A percentile compares a stretch with the other conserved stretches of the same genome.
phyloP scores from a whole-genome alignment of 2,888 invertebrate species.

The Idaea dimidiata region DNA sequence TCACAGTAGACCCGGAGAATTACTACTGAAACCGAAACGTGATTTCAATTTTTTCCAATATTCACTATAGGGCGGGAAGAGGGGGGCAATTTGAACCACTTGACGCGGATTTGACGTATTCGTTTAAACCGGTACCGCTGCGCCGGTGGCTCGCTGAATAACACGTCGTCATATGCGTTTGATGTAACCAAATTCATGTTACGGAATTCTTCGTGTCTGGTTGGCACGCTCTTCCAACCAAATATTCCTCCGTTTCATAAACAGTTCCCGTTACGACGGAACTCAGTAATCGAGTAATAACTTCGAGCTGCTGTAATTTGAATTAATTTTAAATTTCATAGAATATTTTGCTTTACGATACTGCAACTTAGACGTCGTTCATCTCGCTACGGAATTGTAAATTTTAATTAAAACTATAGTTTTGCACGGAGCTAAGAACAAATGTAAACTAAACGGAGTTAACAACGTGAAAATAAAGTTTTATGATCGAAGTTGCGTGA shows the following conservation, averaged over 20 bases:
- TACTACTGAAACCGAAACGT: conserved; percentile 56
- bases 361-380: conserved; percentile 6
- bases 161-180: conserved; percentile 61
- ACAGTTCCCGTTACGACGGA: conserved; percentile 22
- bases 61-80: conserved; percentile 55
- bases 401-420: conserved; percentile 48
- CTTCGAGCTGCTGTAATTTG: conserved; percentile 12
- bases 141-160: conserved; percentile 61
- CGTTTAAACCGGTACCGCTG: conserved; percentile 51
- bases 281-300: conserved; percentile 8
- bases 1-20: conserved; percentile 37
- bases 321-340: conserved; percentile 15
- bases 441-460: conserved; percentile 46
- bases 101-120: conserved; percentile 62
- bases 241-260: conserved; percentile 26
- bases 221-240: conserved; percentile 23
- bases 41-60: conserved; percentile 65
- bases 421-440: conserved; percentile 37
- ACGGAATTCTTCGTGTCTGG: conserved; percentile 46
- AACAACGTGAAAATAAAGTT: conserved; percentile 54
- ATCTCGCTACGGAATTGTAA: conserved; percentile 24
- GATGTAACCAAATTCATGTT: conserved; percentile 54
- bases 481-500: conserved; percentile 53
- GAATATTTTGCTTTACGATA: conserved; percentile 10
- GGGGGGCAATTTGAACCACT: conserved; percentile 62